Evolutionary conservation across 2,888 invertebrate genomes (phyloP).

Genomic region (Uloborus plumipes): DNA sequence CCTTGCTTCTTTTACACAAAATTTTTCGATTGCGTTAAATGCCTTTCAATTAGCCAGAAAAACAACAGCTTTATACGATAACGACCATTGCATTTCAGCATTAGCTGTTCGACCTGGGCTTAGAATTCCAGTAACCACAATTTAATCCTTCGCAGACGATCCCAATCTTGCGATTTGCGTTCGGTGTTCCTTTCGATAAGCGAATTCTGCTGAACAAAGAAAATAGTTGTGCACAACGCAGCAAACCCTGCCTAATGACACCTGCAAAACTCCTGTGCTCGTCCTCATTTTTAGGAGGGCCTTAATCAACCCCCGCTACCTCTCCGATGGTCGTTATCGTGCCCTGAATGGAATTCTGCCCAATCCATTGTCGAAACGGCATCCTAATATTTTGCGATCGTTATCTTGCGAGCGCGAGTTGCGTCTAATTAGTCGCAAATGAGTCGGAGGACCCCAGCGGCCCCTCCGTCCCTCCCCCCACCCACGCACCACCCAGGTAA

Average conservation of each 20-base stretch:
- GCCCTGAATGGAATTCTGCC: constrained; percentile 21
- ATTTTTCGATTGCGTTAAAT: too few species aligned
- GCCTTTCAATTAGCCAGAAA: too few species aligned
- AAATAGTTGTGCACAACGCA: constrained; percentile 8
- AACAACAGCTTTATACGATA: too few species aligned
- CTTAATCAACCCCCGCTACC: constrained; percentile 14
- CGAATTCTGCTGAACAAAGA: constrained; percentile 23
- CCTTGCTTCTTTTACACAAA: too few species aligned
- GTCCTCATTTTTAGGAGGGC: constrained; percentile 22
- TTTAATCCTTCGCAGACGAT: too few species aligned
- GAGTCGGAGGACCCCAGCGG: constrained; percentile 10
- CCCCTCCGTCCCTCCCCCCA: not conserved
- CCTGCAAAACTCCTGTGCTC: constrained; percentile 6
- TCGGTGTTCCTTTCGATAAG: not conserved
- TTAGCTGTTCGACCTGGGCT: too few species aligned
- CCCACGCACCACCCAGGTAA: too few species aligned
- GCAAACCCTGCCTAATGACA: constrained; percentile 12
- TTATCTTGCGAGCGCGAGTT: constrained; percentile 25
- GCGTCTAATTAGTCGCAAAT: constrained; percentile 55
- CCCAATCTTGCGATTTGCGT: too few species aligned
- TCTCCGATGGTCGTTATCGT: constrained; percentile 31
- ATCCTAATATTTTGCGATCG: constrained; percentile 53
- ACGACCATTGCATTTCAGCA: too few species aligned
- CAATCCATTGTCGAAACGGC: constrained; percentile 39
- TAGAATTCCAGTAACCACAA: too few species aligned